Evolutionary conservation across 1,140 invertebrate species (phyloP).

Genomic region (Zeugodacus cucurbitae): DNA sequence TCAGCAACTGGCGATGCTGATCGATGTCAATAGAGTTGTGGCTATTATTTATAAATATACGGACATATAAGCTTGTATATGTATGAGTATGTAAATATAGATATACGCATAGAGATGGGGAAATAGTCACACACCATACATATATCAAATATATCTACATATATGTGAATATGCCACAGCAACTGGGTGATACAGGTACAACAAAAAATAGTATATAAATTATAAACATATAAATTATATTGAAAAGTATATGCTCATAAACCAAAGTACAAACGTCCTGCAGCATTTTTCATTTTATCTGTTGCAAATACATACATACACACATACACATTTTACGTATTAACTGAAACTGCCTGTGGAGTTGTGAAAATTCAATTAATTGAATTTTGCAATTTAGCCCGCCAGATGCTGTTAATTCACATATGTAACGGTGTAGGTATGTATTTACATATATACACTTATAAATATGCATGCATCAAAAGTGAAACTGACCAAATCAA

Average conservation of each 20-base stretch:
- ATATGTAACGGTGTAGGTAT: background rate
- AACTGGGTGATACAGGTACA: background rate
- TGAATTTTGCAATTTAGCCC: background rate
- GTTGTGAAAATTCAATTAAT: conserved; percentile 28
- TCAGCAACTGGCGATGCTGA: background rate
- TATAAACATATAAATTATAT: background rate
- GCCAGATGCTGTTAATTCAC: background rate
- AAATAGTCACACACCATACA: background rate
- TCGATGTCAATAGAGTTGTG: conserved; percentile 11
- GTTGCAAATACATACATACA: background rate
- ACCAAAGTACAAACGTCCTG: background rate
- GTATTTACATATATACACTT: background rate
- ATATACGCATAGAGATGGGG: background rate
- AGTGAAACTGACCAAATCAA: conserved; percentile 6
- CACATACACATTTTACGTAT: no score
- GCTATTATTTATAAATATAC: background rate
- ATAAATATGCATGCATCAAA: background rate
- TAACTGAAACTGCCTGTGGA: background rate
- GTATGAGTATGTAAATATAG: background rate
- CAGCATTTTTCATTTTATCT: background rate
- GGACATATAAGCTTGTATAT: background rate
- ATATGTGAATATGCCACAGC: background rate
- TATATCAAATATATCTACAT: background rate
- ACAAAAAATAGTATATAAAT: background rate
- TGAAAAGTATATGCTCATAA: background rate